Evolutionary conservation across 2,797 vertebrate genomes (phyloP).

Genomic region (Malacoraja senta): DNA sequence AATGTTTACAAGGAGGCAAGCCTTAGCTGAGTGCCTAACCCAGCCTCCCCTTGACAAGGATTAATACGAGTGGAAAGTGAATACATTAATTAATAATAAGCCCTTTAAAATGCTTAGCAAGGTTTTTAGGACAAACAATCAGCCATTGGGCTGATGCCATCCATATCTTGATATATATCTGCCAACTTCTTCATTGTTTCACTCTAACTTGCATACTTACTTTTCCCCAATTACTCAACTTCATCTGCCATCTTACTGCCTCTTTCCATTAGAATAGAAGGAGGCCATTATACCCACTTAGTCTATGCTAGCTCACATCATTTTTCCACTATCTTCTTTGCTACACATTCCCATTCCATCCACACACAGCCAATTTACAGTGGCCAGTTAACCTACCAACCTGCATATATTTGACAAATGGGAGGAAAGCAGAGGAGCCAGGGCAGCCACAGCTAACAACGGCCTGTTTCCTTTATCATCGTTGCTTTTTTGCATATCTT

Average conservation of each 20-base stretch:
- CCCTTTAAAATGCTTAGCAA: not conserved
- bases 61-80: not conserved
- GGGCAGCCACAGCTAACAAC: too few relatives aligned
- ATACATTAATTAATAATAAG: not conserved
- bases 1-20: not conserved
- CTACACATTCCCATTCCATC: too few relatives aligned
- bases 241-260: not conserved
- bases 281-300: too few relatives aligned
- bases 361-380: too few relatives aligned
- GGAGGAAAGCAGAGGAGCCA: too few relatives aligned
- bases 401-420: too few relatives aligned
- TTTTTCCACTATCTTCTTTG: too few relatives aligned
- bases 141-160: not conserved
- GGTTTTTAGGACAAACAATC: not conserved
- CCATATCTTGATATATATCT: not conserved
- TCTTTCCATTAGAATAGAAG: too few relatives aligned
- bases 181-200: not conserved
- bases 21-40: not conserved
- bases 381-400: too few relatives aligned
- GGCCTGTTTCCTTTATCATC: too few relatives aligned
- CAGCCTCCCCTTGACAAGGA: not conserved
- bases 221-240: not conserved
- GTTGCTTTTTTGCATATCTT: too few relatives aligned
- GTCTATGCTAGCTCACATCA: too few relatives aligned
- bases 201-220: not conserved